Conservation (phyloP, 2,113 vertebrate species). For the Sorex araneus region DNA sequence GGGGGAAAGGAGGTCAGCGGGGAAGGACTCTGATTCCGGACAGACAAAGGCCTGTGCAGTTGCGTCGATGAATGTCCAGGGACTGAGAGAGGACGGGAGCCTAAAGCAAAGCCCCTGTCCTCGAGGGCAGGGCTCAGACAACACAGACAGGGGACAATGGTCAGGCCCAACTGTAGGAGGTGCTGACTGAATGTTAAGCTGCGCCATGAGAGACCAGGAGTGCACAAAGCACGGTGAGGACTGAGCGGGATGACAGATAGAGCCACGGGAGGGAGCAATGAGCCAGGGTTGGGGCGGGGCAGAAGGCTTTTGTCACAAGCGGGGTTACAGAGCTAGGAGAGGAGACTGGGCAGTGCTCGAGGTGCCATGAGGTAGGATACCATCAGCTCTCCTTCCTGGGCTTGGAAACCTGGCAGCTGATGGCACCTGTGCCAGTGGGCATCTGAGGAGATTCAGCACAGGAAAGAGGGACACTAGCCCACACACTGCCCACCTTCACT, state of each 20-base stretch:
- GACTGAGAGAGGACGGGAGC: not conserved
- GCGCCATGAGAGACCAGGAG: not conserved
- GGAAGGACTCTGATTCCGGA: not conserved
- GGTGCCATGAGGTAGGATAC: not conserved
- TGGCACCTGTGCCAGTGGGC: not conserved
- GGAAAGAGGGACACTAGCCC: not conserved
- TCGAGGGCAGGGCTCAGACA: not conserved
- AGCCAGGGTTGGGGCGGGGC: not conserved
- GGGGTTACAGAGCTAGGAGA: not conserved
- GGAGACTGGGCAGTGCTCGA: not conserved
- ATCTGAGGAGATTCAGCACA: not conserved
- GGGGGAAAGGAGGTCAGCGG: not conserved
- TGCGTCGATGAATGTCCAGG: not conserved
- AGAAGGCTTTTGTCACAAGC: not conserved
- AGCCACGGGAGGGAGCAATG: not conserved
- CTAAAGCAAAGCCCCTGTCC: not conserved
- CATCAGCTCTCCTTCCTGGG: too few species aligned
- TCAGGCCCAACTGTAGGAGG: not conserved
- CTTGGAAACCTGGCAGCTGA: constrained; percentile 13
- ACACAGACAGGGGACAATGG: not conserved
- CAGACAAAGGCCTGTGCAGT: not conserved
- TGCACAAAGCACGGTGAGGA: not conserved
- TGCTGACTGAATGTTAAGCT: not conserved
- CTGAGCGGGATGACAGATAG: not conserved
- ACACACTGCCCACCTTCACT: not conserved